Evolutionary conservation across 2,888 invertebrate species (phyloP).

Genomic region (Drosophila ezoana): DNA sequence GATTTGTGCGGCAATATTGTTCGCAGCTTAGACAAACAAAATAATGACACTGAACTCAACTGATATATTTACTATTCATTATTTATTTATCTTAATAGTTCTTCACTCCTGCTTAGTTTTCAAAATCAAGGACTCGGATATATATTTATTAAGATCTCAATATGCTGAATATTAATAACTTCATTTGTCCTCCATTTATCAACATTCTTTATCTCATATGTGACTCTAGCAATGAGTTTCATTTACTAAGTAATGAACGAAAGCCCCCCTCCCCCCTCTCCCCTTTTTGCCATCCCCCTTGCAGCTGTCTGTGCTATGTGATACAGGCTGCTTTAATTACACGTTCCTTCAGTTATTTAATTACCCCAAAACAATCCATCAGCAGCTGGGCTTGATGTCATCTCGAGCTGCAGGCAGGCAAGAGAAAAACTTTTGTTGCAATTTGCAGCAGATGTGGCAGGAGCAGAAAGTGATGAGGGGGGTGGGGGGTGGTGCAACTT

Average conservation of each 20-base stretch:
- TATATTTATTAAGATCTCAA: too few relatives aligned
- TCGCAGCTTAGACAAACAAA: not conserved
- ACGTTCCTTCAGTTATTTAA: constrained; percentile 16
- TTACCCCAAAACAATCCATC: constrained; percentile 31
- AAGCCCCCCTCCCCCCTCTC: not conserved
- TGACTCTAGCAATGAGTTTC: not conserved
- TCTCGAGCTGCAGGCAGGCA: constrained; percentile 31
- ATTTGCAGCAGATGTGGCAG: constrained; percentile 24
- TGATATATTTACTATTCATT: constrained; percentile 2
- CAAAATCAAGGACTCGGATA: too few relatives aligned
- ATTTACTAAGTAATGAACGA: not conserved
- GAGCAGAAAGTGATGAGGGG: not conserved
- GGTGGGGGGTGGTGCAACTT: too few relatives aligned
- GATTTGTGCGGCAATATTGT: constrained; percentile 3
- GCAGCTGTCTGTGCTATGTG: not conserved
- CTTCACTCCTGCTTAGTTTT: too few relatives aligned
- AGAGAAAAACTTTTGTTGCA: constrained; percentile 21
- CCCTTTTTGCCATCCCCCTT: not conserved
- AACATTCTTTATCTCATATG: not conserved
- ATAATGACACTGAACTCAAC: constrained; percentile 16
- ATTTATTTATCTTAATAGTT: not conserved
- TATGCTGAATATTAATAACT: not conserved
- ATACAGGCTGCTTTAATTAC: constrained; percentile 26
- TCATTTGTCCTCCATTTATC: not conserved
- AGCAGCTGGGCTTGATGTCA: constrained; percentile 3